Conservation (phyloP, 23 tunicate species). For the Corella eumyota region DNA sequence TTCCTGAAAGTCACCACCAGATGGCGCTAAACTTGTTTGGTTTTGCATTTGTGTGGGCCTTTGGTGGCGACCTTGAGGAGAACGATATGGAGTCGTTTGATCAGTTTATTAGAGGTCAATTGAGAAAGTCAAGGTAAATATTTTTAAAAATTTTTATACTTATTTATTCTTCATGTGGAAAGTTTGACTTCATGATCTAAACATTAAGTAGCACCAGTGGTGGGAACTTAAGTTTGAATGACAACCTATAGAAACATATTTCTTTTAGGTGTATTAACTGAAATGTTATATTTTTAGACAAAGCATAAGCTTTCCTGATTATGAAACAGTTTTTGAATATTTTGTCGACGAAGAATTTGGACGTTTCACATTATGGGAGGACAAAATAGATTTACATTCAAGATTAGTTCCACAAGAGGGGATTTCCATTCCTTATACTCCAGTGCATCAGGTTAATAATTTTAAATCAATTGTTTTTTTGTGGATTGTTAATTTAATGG, state of each 20-base stretch:
- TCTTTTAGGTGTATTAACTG: no score
- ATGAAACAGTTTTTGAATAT: slow-evolving; percentile 83
- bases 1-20: slow-evolving; percentile 48
- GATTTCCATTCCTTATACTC: slow-evolving; percentile 28
- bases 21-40: slow-evolving; percentile 52
- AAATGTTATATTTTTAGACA: slow-evolving; percentile 11
- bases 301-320: slow-evolving; percentile 36
- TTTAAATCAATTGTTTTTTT: neutral
- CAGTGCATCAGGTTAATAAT: slow-evolving; percentile 44
- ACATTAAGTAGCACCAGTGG: no score
- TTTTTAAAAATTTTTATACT: no score
- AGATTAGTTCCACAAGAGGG: slow-evolving; percentile 16
- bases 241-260: no score
- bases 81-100: slow-evolving; percentile 53
- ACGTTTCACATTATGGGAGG: slow-evolving; percentile 70
- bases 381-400: slow-evolving; percentile 52
- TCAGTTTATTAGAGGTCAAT: slow-evolving; percentile 24
- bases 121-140: slow-evolving; percentile 20
- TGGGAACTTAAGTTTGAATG: no score
- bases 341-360: slow-evolving; percentile 76
- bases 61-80: slow-evolving; percentile 60
- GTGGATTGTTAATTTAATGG: no score
- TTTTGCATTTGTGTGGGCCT: slow-evolving; percentile 88
- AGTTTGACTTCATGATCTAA: no score
- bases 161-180: no score